Percentiles rank a stretch among this genome's conserved stretches.
Evolutionary conservation across 2,888 invertebrate genomes (phyloP).

Genomic region (Tiphia femorata): DNA sequence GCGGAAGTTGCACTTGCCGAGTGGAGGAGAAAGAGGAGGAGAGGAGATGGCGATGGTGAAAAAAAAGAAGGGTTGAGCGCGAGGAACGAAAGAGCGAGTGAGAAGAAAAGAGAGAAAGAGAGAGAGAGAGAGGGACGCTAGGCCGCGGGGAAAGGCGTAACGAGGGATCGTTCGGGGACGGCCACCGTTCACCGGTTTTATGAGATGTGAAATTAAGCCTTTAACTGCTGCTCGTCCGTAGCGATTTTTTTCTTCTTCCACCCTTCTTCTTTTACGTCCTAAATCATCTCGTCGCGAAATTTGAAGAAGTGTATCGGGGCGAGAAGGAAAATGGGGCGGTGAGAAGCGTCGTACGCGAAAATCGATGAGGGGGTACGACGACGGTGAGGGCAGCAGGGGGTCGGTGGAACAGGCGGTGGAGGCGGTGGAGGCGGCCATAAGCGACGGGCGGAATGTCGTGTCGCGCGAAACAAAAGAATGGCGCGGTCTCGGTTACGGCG

Average conservation of each 20-base stretch:
- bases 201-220: conserved; percentile 48
- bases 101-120: neutral
- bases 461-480: no score
- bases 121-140: neutral
- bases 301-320: neutral
- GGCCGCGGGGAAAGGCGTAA: conserved; percentile 38
- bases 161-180: conserved; percentile 27
- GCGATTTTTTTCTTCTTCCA: no score
- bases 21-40: no score
- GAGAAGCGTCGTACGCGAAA: neutral
- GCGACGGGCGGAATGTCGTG: no score
- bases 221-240: conserved; percentile 2
- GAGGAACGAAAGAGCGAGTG: neutral
- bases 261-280: neutral
- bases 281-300: neutral
- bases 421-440: no score
- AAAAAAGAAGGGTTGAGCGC: neutral
- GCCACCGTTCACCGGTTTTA: conserved; percentile 39
- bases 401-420: no score
- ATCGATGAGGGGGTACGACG: neutral
- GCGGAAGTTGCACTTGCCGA: no score
- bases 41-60: neutral
- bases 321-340: neutral
- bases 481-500: no score
- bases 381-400: no score